These are phyloP conservation scores for Acrobasis suavella DNA, from an alignment of 2,888 invertebrate species.

Conservation along the genomic window DNA sequence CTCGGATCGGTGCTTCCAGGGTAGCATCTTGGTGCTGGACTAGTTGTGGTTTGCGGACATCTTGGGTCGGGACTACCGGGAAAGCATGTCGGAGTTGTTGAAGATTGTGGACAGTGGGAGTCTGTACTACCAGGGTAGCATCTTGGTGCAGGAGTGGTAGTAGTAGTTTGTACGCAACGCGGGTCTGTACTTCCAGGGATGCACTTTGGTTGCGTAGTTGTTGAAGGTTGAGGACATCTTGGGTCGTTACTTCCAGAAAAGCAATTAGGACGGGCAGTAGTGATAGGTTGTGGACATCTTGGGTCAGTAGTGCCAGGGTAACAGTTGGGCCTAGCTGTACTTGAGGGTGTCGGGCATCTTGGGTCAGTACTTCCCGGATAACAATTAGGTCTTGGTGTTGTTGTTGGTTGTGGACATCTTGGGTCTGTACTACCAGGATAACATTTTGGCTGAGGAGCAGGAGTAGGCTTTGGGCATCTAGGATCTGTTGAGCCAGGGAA, in stretches of 20 bases:
- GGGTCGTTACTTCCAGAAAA: slow-evolving; percentile 38
- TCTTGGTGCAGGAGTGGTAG: slow-evolving; percentile 31
- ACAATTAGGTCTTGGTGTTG: slow-evolving; percentile 41
- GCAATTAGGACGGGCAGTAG: slow-evolving; percentile 34
- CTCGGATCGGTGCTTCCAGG: slow-evolving; percentile 36
- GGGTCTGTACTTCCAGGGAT: slow-evolving; percentile 12
- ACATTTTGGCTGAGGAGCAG: slow-evolving; percentile 40
- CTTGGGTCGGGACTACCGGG: slow-evolving; percentile 51
- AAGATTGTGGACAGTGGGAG: slow-evolving; percentile 45
- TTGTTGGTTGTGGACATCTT: slow-evolving; percentile 48
- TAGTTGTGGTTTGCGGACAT: slow-evolving; percentile 43
- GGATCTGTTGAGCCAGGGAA: slow-evolving; percentile 46
- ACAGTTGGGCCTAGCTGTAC: slow-evolving; percentile 41
- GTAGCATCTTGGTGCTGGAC: slow-evolving; percentile 35
- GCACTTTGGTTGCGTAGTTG: slow-evolving; percentile 34
- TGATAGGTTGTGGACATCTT: slow-evolving; percentile 39
- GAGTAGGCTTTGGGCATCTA: slow-evolving; percentile 41
- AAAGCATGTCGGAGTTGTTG: slow-evolving; percentile 39
- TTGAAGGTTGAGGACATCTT: slow-evolving; percentile 36
- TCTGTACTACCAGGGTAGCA: slow-evolving; percentile 43
- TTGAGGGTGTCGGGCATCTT: slow-evolving; percentile 46
- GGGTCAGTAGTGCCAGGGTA: slow-evolving; percentile 41
- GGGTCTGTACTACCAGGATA: slow-evolving; percentile 45
- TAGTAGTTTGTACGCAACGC: slow-evolving; percentile 36
- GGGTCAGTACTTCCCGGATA: slow-evolving; percentile 53